phyloP scores from a whole-genome alignment of 1,140 invertebrate genomes.

The Listronotus bonariensis region DNA sequence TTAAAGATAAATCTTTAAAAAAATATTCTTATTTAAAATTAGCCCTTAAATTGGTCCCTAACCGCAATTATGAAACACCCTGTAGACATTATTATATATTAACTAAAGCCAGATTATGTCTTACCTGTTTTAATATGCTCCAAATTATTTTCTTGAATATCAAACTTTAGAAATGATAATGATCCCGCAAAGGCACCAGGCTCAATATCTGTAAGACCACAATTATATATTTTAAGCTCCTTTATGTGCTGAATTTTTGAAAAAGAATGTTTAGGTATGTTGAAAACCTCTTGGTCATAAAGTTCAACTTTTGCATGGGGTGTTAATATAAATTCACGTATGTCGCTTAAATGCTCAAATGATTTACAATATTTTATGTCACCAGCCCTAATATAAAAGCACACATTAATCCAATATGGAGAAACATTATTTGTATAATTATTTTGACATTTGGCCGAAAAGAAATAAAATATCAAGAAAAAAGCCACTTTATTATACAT shows the following conservation, averaged over 20 bases:
- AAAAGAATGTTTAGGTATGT: conserved; percentile 29
- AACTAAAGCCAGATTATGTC: too few species aligned
- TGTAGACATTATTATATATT: too few species aligned
- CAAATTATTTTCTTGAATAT: conserved; percentile 15
- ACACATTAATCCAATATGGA: conserved; percentile 5
- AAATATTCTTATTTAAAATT: too few species aligned
- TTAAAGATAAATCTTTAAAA: too few species aligned
- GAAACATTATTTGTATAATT: background rate
- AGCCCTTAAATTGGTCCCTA: too few species aligned
- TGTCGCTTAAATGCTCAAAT: conserved; percentile 2
- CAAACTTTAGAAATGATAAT: conserved; percentile 19
- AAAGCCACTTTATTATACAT: background rate
- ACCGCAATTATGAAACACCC: too few species aligned
- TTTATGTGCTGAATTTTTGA: conserved; percentile 4
- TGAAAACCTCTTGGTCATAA: conserved; percentile 17
- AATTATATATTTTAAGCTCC: conserved; percentile 18
- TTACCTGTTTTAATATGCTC: conserved; percentile 17
- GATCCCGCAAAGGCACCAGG: conserved; percentile 8
- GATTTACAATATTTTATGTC: conserved; percentile 8
- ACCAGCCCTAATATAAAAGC: conserved; percentile 6
- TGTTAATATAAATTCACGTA: conserved; percentile 22
- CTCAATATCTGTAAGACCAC: conserved; percentile 16
- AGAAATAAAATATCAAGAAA: conserved; percentile 1
- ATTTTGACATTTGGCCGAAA: background rate
- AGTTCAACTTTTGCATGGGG: conserved; percentile 24